Evolutionary conservation across 2,113 vertebrate genomes (phyloP), one percentile per base, ranked within the genome.

Genomic region (Pyrgilauda ruficollis): DNA sequence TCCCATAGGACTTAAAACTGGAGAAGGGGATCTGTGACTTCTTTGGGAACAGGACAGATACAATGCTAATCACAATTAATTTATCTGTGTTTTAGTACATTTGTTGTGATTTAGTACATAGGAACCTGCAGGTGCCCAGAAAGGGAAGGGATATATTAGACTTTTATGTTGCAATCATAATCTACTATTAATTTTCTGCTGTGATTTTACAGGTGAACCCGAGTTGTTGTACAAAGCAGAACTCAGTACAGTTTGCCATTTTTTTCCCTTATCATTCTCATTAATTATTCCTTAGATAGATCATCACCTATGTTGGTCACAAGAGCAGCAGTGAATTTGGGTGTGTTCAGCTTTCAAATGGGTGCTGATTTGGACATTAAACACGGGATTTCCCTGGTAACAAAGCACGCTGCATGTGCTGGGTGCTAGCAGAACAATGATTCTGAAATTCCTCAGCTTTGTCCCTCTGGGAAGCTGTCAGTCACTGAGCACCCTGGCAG

Each of bases 201-300:
- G 22, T 41, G 39, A 33, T 59, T 72, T 58, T 59, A 20, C 49
- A 22, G 33, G 15, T 64, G 58, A 76, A 10, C 13, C 33, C 1
- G 2, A 47, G 14, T 10, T 47, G 21, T 7, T 50, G 44, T 7
- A 26, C 35, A 35, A 27, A 62, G 62, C 78, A 68, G 53, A 41
- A 18, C 70, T 83, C 55, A 9, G 24, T 7, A 3, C 35, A 55
- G 33, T 20, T 1, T 55, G 39, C 28, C 23, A 7, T 30, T 35
- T 53, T 28, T 21, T 15, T 0, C 0, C 15, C 5, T 61, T 72
- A 46, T 58, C 7, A 16, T 61, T 66, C 27, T 33, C 0, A 0
- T 80, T 33, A 73, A n/a, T 64, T 64, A 64, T 88, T 88, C 63
- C 22, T 50, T 61, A 3, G 4, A 2, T 33, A 4, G n/a, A 61